These are phyloP conservation scores for Erebia aethiops DNA, from an alignment of 2,888 invertebrate genomes.

Conservation along the genomic window DNA sequence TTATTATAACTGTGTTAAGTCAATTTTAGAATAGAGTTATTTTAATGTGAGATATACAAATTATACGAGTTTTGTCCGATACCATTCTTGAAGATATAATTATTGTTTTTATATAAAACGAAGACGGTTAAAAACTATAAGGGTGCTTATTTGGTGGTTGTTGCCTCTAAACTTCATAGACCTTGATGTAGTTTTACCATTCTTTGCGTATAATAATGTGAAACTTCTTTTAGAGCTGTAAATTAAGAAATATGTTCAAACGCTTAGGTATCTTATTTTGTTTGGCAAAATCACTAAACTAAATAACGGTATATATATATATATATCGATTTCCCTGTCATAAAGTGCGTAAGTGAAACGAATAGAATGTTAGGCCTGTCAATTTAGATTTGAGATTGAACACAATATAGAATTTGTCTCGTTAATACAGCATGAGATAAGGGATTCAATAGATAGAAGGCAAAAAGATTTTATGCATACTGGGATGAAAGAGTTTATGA, in stretches of 20 bases:
- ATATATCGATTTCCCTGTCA: too few species aligned
- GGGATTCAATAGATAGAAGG: too few species aligned
- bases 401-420: too few species aligned
- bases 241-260: not conserved
- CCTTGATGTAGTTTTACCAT: not conserved
- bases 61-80: slow-evolving; percentile 24
- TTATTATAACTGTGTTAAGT: slow-evolving; percentile 42
- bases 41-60: slow-evolving; percentile 28
- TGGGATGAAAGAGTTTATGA: too few species aligned
- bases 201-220: too few species aligned
- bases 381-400: too few species aligned
- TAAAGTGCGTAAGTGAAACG: too few species aligned
- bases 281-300: not conserved
- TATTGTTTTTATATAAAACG: not conserved
- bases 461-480: too few species aligned
- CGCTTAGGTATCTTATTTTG: not conserved
- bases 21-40: slow-evolving; percentile 42
- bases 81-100: slow-evolving; percentile 29
- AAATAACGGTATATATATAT: not conserved
- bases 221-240: not conserved
- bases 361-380: too few species aligned
- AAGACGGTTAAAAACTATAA: not conserved
- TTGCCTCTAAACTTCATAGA: not conserved
- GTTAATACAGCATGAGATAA: too few species aligned
- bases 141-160: not conserved